Base-by-base conservation (phyloP, 92 coral and sea anemone species). In the Meandrina meandrites region DNA sequence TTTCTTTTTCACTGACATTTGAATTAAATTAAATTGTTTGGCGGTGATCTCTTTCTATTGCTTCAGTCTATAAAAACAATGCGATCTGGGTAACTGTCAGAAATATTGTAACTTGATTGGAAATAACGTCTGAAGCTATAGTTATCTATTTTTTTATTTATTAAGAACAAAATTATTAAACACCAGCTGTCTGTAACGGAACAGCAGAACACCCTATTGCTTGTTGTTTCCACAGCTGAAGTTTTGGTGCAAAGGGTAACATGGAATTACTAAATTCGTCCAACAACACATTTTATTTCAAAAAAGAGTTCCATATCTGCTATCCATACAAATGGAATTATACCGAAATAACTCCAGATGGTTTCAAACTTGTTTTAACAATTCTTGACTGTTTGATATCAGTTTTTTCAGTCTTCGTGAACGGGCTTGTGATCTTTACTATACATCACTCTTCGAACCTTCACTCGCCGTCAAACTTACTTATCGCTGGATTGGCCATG, bases 401-500 rank as follows among this genome's bases (percentile, higher is more conserved):
- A 1, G 24, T 58, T 79, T 56, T 56, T 19, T 34, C 50, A 12
- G 31, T 79, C 31, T 34, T 17, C 37, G 50, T n/a, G 17, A 79
- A 79, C 30, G 83, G 83, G 18, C 15, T 79, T 30, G 83, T 79
- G 6, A 58, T 79, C 21, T 50, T 32, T 22, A 79, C 72, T 16
- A 56, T 79, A 31, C 56, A 56, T 17, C 71, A 57, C 5, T 48
- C 53, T 18, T 0, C 72, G 18, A 22, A 18, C 30, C 72, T 79
- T 24, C 83, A 79, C 57, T 79, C 83, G 21, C 83, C 83, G 18
- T 37, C 83, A 19, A 57, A 79, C 56, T 18, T 79, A 22, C 70
- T 79, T 13, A 60, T 79, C 32, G 83, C 70, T 8, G 83, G 70
- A 19, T 53, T 79, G 30, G 83, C 83, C 16, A 7, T 79, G 47